Base-by-base conservation (phyloP, 2,113 vertebrate genomes). In the Toxostoma redivivum region DNA sequence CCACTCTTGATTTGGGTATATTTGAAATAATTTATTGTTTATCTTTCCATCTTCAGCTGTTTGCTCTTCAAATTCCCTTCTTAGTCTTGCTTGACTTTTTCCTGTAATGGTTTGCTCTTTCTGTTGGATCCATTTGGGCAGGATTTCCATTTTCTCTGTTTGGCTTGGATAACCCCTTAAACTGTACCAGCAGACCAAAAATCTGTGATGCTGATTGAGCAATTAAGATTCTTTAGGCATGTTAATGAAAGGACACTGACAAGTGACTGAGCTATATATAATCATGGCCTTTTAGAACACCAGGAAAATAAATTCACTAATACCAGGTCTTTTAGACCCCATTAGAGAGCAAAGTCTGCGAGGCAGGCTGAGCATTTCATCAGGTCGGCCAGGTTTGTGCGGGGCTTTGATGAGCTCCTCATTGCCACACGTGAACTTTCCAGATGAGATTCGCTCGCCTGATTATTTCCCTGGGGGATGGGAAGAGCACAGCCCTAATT, bases 401-500 rank as follows among this genome's bases (percentile, higher is more conserved):
- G 62, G 86, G 87, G 19, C 82, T 94, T 81, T 56, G 86, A 95
- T 74, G 83, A 94, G 93, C 67, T 86, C 67, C 92, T 93, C 87
- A 66, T 92, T 94, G 95, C 93, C 89, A 88, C 12, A 47, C 8
- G 13, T 94, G 94, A 96, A 95, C 90, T 73, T 96, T 92, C 84
- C 96, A 96, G 93, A 96, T 93, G 93, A 94, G 94, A 95, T 95
- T 95, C 74, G 60, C 90, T 91, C 18, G 83, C 65, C 85, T 91
- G 94, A 92, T 96, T 96, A 95, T 96, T 95, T 96, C 96, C 94
- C 91, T 58, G 87, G 87, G 74, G 91, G 78, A 90, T 79, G 70
- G 86, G 93, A 89, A 97, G 62, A 95, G 93, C 78, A 90, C 25
- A 85, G 84, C 64, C 81, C 91, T 96, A 95, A 97, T 96, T 93